A percentile compares a stretch with the other conserved stretches of the same genome.
phyloP scores from a whole-genome alignment of 2,113 vertebrate genomes.

The Tetraodon nigroviridis region DNA sequence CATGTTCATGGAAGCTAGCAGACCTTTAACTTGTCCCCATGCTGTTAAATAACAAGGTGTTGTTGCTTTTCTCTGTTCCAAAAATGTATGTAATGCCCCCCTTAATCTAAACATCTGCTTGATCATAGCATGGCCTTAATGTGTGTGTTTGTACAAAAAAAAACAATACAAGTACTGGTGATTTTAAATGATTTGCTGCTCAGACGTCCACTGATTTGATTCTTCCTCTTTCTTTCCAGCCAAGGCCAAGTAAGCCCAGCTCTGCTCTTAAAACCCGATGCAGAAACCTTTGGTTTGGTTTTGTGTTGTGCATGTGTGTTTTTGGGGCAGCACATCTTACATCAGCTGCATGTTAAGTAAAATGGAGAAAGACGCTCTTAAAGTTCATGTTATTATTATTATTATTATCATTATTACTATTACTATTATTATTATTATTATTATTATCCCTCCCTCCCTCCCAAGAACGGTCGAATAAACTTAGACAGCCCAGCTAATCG shows the following conservation, averaged over 20 bases:
- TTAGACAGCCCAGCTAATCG: constrained; percentile 40
- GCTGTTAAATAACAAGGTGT: background rate
- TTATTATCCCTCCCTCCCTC: background rate
- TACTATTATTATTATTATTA: constrained; percentile 25
- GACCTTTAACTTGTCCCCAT: constrained; percentile 11
- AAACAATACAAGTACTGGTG: background rate
- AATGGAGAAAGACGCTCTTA: constrained; percentile 53
- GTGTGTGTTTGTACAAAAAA: constrained; percentile 11
- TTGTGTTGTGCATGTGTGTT: constrained; percentile 94
- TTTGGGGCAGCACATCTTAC: constrained; percentile 87
- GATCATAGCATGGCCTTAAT: constrained; percentile 27
- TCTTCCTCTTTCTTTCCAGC: constrained; percentile 76
- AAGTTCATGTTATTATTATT: constrained; percentile 36
- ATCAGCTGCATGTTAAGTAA: constrained; percentile 84
- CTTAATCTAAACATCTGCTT: constrained; percentile 19
- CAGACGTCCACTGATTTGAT: constrained; percentile 49
- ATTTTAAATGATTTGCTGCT: constrained; percentile 19
- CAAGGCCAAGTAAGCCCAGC: constrained; percentile 85
- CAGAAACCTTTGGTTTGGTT: constrained; percentile 86
- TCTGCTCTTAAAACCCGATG: constrained; percentile 70
- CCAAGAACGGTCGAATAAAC: too few species aligned
- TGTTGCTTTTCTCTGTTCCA: background rate
- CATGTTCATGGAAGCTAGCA: constrained; percentile 16
- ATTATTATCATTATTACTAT: background rate
- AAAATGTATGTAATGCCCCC: background rate